Percentiles rank a stretch among this genome's conserved stretches.
phyloP scores from a whole-genome alignment of 2,797 vertebrate genomes.

The Sebastes minor region DNA sequence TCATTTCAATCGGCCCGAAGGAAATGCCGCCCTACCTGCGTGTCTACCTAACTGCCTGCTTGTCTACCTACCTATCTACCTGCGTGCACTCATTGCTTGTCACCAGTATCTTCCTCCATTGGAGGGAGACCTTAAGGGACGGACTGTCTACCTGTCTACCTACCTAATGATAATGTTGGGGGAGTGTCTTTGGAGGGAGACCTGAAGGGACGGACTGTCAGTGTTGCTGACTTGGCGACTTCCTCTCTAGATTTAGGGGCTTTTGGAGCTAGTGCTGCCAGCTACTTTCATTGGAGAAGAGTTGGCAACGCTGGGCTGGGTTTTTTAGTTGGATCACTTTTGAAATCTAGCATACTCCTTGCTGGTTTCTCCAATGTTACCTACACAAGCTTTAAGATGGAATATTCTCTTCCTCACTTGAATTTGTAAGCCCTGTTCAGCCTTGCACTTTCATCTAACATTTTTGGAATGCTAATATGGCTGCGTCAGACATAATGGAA shows the following conservation, averaged over 20 bases:
- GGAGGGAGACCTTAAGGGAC: neutral
- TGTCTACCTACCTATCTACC: neutral
- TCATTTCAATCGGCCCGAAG: neutral
- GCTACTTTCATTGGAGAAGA: neutral
- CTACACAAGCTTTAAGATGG: neutral
- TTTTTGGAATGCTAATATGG: constrained; percentile 13
- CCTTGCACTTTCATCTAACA: neutral
- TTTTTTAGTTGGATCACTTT: neutral
- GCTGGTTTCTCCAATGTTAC: neutral
- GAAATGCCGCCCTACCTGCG: neutral
- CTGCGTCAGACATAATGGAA: constrained; percentile 37
- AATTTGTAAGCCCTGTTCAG: constrained; percentile 8
- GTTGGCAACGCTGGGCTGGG: neutral
- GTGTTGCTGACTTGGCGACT: too few species aligned
- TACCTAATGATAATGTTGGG: too few species aligned
- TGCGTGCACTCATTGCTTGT: neutral
- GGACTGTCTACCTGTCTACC: too few species aligned
- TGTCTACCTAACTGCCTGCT: neutral
- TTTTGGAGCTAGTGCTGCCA: too few species aligned
- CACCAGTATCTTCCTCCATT: neutral
- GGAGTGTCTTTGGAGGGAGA: too few species aligned
- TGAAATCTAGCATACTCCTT: neutral
- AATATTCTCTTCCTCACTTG: neutral
- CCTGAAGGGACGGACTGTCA: too few species aligned
- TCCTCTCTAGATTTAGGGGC: neutral